phyloP scores from a whole-genome alignment of 2,888 invertebrate species.

The Adelphocoris suturalis region DNA sequence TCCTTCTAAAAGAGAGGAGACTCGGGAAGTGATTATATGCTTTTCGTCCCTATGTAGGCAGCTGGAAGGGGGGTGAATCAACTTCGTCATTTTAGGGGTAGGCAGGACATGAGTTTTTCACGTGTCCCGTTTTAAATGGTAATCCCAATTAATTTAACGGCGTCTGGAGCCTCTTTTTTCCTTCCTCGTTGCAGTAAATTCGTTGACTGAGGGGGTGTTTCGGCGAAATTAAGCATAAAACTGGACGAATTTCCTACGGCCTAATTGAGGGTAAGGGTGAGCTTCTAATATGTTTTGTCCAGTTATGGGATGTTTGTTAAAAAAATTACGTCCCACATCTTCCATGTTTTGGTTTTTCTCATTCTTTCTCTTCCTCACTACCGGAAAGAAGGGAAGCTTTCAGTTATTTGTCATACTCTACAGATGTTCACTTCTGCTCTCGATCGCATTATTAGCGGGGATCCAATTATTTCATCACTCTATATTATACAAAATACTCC shows the following conservation, averaged over 20 bases:
- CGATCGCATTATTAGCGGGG: no score
- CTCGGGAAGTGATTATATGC: neutral
- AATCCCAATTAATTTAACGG: conserved; percentile 23
- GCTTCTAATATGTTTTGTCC: conserved; percentile 13
- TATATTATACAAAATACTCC: no score
- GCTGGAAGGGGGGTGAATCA: neutral
- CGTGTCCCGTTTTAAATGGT: conserved; percentile 30
- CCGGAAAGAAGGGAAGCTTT: no score
- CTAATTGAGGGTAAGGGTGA: neutral
- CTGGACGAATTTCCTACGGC: conserved; percentile 9
- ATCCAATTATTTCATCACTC: no score
- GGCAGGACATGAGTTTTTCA: neutral
- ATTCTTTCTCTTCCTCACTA: no score
- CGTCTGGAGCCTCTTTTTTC: neutral
- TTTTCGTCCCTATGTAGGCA: neutral
- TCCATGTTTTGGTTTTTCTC: no score
- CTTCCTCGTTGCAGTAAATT: neutral
- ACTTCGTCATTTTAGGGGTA: neutral
- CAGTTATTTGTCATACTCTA: no score
- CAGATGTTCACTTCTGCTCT: no score
- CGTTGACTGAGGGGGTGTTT: neutral
- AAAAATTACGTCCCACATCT: conserved; percentile 1
- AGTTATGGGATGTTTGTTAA: neutral
- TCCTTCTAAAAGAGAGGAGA: neutral
- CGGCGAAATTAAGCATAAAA: neutral